These are phyloP conservation scores for Pantelozetes paolii DNA, from an alignment of 2,888 invertebrate genomes.

Conservation along the genomic window DNA sequence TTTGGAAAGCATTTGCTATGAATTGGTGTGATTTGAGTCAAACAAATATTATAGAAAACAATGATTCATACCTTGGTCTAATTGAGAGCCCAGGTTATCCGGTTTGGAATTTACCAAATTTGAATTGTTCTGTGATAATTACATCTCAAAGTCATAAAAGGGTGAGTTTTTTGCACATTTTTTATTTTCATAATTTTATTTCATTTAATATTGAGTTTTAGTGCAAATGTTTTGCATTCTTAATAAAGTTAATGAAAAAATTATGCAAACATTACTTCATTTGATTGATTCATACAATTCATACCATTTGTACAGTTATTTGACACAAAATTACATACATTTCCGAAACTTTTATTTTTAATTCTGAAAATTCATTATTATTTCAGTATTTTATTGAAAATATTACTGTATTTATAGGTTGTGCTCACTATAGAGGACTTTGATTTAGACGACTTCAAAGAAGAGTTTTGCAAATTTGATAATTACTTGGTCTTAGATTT, in stretches of 20 bases:
- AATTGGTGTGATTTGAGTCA: slow-evolving; percentile 36
- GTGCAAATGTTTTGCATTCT: not conserved
- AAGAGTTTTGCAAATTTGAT: slow-evolving; percentile 23
- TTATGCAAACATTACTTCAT: not conserved
- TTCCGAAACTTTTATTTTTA: no score
- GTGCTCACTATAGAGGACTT: slow-evolving; percentile 37
- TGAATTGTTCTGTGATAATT: slow-evolving; percentile 68
- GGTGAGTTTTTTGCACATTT: not conserved
- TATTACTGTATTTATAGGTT: slow-evolving; percentile 18
- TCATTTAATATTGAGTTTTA: not conserved
- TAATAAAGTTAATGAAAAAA: not conserved
- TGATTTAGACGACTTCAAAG: slow-evolving; percentile 14
- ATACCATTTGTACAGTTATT: no score
- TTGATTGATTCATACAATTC: not conserved
- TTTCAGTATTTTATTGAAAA: not conserved
- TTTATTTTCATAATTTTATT: not conserved
- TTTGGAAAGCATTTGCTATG: slow-evolving; percentile 34
- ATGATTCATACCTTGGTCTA: not conserved
- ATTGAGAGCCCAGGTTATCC: slow-evolving; percentile 67
- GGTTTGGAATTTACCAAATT: slow-evolving; percentile 63
- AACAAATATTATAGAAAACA: not conserved
- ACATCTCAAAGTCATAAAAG: slow-evolving; percentile 55
- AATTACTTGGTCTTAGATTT: slow-evolving; percentile 19
- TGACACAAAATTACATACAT: no score
- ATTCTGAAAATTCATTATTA: no score